phyloP scores from a whole-genome alignment of 2,888 invertebrate genomes.

The Ceraclea dissimilis region DNA sequence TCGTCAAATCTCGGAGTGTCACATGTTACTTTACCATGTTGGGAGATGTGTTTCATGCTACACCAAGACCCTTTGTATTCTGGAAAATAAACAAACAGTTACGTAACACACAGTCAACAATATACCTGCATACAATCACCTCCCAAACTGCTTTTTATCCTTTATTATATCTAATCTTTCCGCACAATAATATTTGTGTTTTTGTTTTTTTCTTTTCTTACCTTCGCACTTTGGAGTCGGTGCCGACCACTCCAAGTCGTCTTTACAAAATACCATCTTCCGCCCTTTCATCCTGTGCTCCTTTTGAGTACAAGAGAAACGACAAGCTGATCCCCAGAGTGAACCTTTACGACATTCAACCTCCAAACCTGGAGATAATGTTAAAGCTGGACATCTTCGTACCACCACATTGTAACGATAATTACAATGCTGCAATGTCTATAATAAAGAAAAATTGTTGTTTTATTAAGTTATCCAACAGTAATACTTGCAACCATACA shows the following conservation, averaged over 20 bases:
- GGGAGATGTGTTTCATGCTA: constrained; percentile 6
- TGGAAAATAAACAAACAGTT: not conserved
- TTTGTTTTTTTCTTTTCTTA: not conserved
- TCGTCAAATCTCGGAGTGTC: constrained; percentile 9
- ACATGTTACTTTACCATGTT: constrained; percentile 15
- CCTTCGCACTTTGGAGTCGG: constrained; percentile 15
- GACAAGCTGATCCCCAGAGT: constrained; percentile 36
- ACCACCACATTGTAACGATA: constrained; percentile 40
- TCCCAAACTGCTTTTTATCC: too few relatives aligned
- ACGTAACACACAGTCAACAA: too few relatives aligned
- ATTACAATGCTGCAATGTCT: constrained; percentile 41
- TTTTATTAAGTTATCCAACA: not conserved
- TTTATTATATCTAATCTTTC: too few relatives aligned
- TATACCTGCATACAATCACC: too few relatives aligned
- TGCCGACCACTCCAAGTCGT: constrained; percentile 13
- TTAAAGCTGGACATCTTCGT: constrained; percentile 38
- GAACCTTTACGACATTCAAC: constrained; percentile 23
- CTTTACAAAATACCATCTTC: constrained; percentile 10
- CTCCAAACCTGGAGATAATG: constrained; percentile 32
- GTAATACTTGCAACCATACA: too few relatives aligned
- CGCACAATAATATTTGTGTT: not conserved
- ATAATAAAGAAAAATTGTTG: constrained; percentile 27
- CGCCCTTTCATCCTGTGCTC: constrained; percentile 1
- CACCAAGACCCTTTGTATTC: constrained; percentile 11
- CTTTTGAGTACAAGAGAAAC: constrained; percentile 33